Evolutionary conservation across 2,797 vertebrate species (phyloP).

Genomic region (Pterois miles): DNA sequence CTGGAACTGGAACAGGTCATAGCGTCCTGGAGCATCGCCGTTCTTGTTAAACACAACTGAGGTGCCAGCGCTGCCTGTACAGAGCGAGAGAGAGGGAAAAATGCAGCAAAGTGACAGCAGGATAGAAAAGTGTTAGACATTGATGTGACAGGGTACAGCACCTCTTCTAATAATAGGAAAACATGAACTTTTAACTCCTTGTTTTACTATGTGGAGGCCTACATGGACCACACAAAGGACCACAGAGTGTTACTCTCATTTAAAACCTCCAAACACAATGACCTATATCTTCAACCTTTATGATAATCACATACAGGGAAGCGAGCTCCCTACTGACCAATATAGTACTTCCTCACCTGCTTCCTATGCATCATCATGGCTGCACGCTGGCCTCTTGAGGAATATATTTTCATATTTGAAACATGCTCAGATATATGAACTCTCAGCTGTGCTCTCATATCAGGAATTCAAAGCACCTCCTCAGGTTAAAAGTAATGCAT

Average conservation of each 20-base stretch:
- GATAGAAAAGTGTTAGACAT: conserved; percentile 16
- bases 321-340: conserved; percentile 48
- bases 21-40: conserved; percentile 95
- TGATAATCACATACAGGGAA: conserved; percentile 20
- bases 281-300: conserved; percentile 49
- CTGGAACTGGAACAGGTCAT: conserved; percentile 99
- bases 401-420: conserved; percentile 35
- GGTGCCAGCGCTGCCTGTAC: conserved; percentile 93
- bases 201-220: conserved; percentile 21
- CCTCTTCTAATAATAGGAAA: conserved; percentile 19
- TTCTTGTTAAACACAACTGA: conserved; percentile 97
- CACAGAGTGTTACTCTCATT: not conserved
- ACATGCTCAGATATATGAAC: not conserved
- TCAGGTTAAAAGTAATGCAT: conserved; percentile 38
- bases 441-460: conserved; percentile 17
- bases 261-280: conserved; percentile 39
- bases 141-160: conserved; percentile 15
- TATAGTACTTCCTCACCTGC: conserved; percentile 33
- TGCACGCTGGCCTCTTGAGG: conserved; percentile 13
- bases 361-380: conserved; percentile 52
- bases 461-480: conserved; percentile 22
- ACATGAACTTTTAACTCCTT: conserved; percentile 39
- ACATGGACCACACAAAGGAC: conserved; percentile 18
- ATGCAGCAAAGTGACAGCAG: not conserved
- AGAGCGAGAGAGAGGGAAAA: conserved; percentile 20